Conservation (phyloP, 2,888 invertebrate genomes). For the Lasioglossum figueresi region DNA sequence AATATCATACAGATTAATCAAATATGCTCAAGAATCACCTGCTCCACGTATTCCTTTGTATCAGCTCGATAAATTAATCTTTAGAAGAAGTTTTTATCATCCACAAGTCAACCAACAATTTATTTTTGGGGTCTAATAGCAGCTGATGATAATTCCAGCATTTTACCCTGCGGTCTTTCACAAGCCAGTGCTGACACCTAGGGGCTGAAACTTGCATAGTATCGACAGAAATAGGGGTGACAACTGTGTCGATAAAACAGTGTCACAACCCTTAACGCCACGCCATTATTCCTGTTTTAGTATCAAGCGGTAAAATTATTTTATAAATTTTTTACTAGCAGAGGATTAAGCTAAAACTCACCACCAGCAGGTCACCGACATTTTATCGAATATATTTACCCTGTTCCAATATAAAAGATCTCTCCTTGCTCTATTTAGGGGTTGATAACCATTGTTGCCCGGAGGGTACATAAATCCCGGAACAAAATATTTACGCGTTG, state of each 20-base stretch:
- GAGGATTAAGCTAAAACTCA: neutral
- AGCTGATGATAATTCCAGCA: neutral
- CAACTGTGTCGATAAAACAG: conserved; percentile 33
- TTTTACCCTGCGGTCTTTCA: neutral
- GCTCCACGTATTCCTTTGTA: neutral
- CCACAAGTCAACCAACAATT: neutral
- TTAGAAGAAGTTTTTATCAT: neutral
- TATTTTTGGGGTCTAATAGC: neutral
- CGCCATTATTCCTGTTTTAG: neutral
- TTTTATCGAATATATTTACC: neutral
- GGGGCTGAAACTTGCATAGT: neutral
- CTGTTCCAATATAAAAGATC: neutral
- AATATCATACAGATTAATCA: neutral
- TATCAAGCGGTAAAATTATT: conserved; percentile 26
- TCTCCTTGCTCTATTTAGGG: neutral
- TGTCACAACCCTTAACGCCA: neutral
- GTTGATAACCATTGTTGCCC: neutral
- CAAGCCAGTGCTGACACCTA: conserved; percentile 42
- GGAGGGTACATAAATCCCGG: neutral
- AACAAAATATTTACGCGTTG: neutral
- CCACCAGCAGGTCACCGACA: neutral
- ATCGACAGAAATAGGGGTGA: conserved; percentile 3
- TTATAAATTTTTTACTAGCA: neutral
- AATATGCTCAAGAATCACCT: neutral
- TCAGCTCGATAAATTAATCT: neutral